Base-by-base conservation (phyloP, 2,797 vertebrate species). In the Rhabdophis nuchalis region DNA sequence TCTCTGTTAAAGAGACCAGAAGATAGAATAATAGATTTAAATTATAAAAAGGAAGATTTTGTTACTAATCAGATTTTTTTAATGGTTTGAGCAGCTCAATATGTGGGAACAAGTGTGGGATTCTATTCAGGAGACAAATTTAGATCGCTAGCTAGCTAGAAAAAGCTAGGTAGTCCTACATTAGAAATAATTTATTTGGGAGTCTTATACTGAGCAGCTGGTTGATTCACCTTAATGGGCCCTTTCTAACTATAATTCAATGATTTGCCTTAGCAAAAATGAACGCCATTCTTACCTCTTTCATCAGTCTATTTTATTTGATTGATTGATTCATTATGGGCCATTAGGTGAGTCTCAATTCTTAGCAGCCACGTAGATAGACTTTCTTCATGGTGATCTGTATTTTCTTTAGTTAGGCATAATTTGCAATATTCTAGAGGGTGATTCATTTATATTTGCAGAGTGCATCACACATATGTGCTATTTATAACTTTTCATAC, bases 201-300 rank as follows among this genome's bases (percentile, higher is more conserved):
- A 77, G 41, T 77, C 36, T 20, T 41, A 20, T 23, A 41, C 18
- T 77, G 36, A 77, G 36, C 1, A 77, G 18, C 18, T 41, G 36
- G 20, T 41, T 77, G 72, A 4, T 41, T 77, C 36, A 77, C 8
- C 36, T 23, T 77, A 77, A 41, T 77, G 36, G 72, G 20, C 72
- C 20, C 18, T 77, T 41, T 23, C 72, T 41, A 77, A 77, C 18
- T 36, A 77, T 36, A 36, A 77, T 77, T 77, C 32, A 23, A 88
- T 93, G 91, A 52, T 54, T 82, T 85, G 23, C 56, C 1, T 61
- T 92, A 91, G 85, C 89, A 88, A 94, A 94, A 85, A 92, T 89
- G 94, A 95, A 95, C 94, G 89, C 92, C 88, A 1, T 11, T 0
- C 14, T 29, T 23, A 56, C 92, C 54, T 1, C 18, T 27, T 60